Evolutionary conservation across 1,140 invertebrate species (phyloP).

Genomic region (Tetragnatha versicolor): DNA sequence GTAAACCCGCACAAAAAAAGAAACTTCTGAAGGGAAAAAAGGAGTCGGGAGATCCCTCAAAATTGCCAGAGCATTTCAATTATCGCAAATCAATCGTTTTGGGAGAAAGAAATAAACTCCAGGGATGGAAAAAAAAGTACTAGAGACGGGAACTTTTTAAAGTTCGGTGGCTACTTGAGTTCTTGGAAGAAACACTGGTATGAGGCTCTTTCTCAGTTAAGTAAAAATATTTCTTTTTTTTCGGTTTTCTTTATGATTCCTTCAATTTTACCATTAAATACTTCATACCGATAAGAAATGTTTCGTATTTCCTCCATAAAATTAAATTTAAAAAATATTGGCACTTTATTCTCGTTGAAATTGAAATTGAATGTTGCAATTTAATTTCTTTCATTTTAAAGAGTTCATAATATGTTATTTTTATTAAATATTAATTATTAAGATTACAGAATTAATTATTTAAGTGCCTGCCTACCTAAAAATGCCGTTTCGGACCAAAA

Average conservation of each 20-base stretch:
- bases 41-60: neutral
- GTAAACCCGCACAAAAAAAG: too few species aligned
- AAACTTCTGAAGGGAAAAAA: neutral
- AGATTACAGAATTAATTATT: too few species aligned
- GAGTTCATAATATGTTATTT: neutral
- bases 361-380: neutral
- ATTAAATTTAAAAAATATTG: neutral
- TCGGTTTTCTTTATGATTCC: neutral
- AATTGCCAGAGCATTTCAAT: constrained; percentile 39
- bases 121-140: neutral
- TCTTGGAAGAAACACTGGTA: neutral
- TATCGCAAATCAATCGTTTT: constrained; percentile 46
- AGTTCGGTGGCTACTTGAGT: neutral
- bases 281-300: neutral
- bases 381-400: neutral
- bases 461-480: too few species aligned
- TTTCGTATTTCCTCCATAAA: too few species aligned
- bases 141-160: neutral
- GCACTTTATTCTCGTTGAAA: neutral
- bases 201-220: neutral
- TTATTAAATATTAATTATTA: too few species aligned
- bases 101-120: neutral
- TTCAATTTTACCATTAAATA: neutral
- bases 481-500: too few species aligned
- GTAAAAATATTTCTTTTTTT: neutral